These are phyloP conservation scores for Hyalella azteca DNA, from an alignment of 2,888 invertebrate species.

Conservation along the genomic window DNA sequence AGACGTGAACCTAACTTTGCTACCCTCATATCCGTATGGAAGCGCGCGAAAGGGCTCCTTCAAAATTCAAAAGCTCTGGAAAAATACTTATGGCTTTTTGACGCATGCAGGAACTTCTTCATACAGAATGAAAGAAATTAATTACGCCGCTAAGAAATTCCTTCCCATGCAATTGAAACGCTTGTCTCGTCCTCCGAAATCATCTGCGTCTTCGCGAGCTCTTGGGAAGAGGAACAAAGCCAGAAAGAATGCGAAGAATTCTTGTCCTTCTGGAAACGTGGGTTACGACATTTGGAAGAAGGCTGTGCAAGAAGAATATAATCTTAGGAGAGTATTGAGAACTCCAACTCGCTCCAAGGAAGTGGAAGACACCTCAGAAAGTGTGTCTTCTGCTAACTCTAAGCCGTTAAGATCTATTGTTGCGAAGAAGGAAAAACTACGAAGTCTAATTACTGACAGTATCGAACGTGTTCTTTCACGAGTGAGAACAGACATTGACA, in stretches of 20 bases:
- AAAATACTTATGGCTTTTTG: not conserved
- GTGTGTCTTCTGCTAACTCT: not conserved
- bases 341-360: not conserved
- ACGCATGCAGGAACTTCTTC: not conserved
- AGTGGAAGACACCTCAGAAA: not conserved
- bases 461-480: not conserved
- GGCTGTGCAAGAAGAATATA: not conserved
- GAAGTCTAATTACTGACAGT: not conserved
- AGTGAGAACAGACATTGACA: not conserved
- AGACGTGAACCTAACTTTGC: not conserved
- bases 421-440: not conserved
- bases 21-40: not conserved
- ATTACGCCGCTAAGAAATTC: not conserved
- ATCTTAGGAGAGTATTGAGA: not conserved
- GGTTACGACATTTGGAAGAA: not conserved
- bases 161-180: not conserved
- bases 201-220: not conserved
- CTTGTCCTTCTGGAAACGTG: not conserved
- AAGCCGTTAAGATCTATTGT: not conserved
- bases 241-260: not conserved
- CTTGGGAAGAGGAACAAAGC: not conserved
- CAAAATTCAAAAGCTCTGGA: not conserved
- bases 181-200: not conserved
- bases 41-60: not conserved
- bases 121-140: not conserved